Conservation (phyloP, 2,113 vertebrate species). For the Trogon melanurus region DNA sequence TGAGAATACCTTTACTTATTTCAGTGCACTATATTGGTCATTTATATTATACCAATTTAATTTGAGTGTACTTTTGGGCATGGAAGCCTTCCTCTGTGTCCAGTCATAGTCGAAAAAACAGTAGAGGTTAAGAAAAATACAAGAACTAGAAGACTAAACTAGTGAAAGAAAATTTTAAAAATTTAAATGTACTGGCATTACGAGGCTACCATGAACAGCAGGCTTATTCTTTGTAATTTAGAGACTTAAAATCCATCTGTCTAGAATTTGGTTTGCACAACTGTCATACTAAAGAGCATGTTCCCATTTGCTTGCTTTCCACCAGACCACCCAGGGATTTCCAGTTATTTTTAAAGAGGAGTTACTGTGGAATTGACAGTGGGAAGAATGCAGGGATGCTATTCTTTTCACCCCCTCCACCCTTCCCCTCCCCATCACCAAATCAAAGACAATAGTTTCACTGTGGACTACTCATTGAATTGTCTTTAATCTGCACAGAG, state of each 20-base stretch:
- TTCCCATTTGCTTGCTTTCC: constrained; percentile 55
- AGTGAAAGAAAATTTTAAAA: background rate
- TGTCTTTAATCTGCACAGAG: background rate
- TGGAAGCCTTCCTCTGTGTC: background rate
- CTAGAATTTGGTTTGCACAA: constrained; percentile 61
- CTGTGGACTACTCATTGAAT: background rate
- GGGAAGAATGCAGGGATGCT: background rate
- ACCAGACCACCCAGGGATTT: constrained; percentile 80
- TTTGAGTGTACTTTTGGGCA: background rate
- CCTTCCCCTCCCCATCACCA: background rate
- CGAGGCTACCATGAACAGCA: constrained; percentile 26
- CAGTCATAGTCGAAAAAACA: background rate
- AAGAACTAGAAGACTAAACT: background rate
- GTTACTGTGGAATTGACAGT: background rate
- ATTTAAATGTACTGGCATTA: constrained; percentile 36
- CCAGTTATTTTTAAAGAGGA: constrained; percentile 38
- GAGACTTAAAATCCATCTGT: constrained; percentile 82
- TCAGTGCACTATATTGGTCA: background rate
- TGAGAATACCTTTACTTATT: background rate
- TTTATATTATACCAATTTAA: background rate
- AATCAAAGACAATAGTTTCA: background rate
- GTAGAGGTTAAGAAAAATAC: background rate
- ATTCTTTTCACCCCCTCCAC: background rate
- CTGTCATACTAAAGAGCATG: background rate
- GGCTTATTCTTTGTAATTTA: constrained; percentile 68